A percentile compares a stretch with the other conserved stretches of the same genome.
Conservation (phyloP, 2,888 invertebrate species). For the Lottia gigantea region DNA sequence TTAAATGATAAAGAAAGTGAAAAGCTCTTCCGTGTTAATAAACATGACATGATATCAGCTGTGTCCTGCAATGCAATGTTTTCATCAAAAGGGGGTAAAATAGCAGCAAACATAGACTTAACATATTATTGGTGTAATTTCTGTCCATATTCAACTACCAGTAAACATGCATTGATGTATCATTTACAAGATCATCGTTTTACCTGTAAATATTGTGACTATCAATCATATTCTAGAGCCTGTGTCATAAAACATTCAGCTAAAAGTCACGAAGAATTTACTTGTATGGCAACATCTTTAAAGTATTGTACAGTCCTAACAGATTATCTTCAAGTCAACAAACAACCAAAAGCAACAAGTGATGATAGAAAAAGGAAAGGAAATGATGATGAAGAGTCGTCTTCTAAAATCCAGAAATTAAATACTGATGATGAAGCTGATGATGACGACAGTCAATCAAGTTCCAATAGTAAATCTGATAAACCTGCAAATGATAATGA, state of each 20-base stretch:
- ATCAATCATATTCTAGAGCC: conserved; percentile 55
- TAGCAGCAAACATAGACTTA: conserved; percentile 43
- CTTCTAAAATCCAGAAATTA: conserved; percentile 3
- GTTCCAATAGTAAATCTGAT: conserved; percentile 20
- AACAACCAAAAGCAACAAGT: conserved; percentile 2
- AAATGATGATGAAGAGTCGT: conserved; percentile 12
- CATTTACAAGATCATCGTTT: conserved; percentile 57
- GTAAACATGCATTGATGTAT: conserved; percentile 41
- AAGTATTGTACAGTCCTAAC: conserved; percentile 51
- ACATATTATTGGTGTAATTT: conserved; percentile 59
- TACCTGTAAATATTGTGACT: conserved; percentile 53
- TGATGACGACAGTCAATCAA: conserved; percentile 6
- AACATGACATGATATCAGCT: conserved; percentile 53
- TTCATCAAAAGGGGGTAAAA: conserved; percentile 36
- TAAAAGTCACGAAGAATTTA: conserved; percentile 44
- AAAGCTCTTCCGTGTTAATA: conserved; percentile 34
- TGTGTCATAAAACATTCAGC: conserved; percentile 50
- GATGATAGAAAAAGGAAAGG: conserved; percentile 23
- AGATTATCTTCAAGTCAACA: conserved; percentile 40
- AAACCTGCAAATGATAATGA: conserved; percentile 27
- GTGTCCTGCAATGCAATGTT: conserved; percentile 44
- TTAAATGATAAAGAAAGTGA: conserved; percentile 37
- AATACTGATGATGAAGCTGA: conserved; percentile 15
- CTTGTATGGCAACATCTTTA: conserved; percentile 37
- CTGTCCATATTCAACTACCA: conserved; percentile 48